Percentiles rank a stretch among this genome's conserved stretches.
phyloP scores from a whole-genome alignment of 2,113 vertebrate genomes.

The Sciurus niger region DNA sequence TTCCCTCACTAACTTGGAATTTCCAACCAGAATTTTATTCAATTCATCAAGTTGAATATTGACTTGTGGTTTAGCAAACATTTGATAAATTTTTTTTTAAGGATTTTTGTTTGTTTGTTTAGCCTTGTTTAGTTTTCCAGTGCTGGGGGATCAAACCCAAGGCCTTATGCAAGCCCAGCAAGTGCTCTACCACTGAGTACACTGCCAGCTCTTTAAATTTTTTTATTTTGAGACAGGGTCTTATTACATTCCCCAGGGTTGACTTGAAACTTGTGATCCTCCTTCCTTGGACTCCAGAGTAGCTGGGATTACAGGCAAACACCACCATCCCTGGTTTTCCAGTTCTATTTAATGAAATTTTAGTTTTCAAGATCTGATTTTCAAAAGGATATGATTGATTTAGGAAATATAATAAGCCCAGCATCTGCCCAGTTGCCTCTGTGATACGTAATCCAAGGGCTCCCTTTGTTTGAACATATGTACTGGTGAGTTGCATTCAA shows the following conservation, averaged over 20 bases:
- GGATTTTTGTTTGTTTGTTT: neutral
- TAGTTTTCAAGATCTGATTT: slow-evolving; percentile 36
- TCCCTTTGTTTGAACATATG: neutral
- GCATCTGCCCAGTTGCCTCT: neutral
- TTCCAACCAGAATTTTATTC: slow-evolving; percentile 13
- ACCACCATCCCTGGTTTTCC: neutral
- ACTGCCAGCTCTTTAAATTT: too few relatives aligned
- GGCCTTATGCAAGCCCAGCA: too few relatives aligned
- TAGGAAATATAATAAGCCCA: neutral
- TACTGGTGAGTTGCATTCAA: neutral
- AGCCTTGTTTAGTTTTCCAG: too few relatives aligned
- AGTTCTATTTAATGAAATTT: slow-evolving; percentile 26
- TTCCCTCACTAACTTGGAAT: neutral
- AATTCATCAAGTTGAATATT: neutral
- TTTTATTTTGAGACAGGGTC: neutral
- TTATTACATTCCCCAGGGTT: neutral
- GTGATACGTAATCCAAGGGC: neutral
- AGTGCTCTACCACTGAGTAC: too few relatives aligned
- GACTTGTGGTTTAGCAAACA: slow-evolving; percentile 9
- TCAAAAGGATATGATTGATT: neutral
- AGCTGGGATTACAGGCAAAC: too few relatives aligned
- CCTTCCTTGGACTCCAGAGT: neutral
- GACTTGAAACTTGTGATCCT: neutral
- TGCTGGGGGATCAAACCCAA: too few relatives aligned
- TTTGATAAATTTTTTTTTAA: neutral